Conservation (phyloP, 2,888 invertebrate genomes). For the Hydrotaea cyrtoneurina region DNA sequence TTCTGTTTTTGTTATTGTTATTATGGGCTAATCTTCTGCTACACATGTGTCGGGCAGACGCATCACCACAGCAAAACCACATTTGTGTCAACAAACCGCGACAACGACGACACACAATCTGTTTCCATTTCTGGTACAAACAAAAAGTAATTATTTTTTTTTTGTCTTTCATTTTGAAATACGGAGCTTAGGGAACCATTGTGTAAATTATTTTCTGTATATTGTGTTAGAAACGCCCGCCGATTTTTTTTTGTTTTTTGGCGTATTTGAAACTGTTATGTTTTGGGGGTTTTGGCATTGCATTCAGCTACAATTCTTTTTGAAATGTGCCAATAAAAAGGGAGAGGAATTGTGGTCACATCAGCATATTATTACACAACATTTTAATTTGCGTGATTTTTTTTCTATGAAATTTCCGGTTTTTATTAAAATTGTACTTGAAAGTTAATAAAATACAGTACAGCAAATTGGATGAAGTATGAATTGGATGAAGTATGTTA, state of each 20-base stretch:
- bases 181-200: background rate
- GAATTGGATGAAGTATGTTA: too few relatives aligned
- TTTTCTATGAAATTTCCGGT: too few relatives aligned
- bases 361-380: too few relatives aligned
- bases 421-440: too few relatives aligned
- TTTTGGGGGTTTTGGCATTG: background rate
- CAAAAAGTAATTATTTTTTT: conserved; percentile 11
- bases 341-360: too few relatives aligned
- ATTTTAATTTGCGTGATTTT: too few relatives aligned
- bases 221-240: background rate
- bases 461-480: too few relatives aligned
- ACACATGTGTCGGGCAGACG: background rate
- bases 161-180: background rate
- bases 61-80: conserved; percentile 22
- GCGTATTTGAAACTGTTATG: background rate
- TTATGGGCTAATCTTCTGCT: conserved; percentile 4
- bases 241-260: background rate
- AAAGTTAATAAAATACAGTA: too few relatives aligned
- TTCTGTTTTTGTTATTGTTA: background rate
- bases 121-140: background rate
- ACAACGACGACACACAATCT: background rate
- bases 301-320: too few relatives aligned
- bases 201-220: background rate
- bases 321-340: too few relatives aligned
- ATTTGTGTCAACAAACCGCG: conserved; percentile 8